A percentile compares a stretch with the other conserved stretches of the same genome.
phyloP scores from a whole-genome alignment of 2,113 vertebrate species.

The Lepus americanus region DNA sequence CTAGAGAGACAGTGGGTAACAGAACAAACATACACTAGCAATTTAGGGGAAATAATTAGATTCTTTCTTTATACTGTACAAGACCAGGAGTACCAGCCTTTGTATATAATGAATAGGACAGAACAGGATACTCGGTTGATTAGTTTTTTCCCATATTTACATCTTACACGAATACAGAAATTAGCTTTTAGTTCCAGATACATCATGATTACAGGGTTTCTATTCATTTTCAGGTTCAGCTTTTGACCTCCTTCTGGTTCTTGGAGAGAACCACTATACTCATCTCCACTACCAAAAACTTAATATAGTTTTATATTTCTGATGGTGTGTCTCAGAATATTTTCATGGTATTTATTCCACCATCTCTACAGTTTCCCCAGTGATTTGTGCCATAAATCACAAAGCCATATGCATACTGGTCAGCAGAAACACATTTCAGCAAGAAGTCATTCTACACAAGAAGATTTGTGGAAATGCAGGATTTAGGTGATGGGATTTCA shows the following conservation, averaged over 20 bases:
- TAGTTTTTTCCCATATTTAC: background rate
- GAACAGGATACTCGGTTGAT: background rate
- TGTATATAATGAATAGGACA: background rate
- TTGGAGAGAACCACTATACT: conserved; percentile 33
- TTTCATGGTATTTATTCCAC: conserved; percentile 6
- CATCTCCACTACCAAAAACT: background rate
- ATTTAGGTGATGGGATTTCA: background rate
- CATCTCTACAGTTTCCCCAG: background rate
- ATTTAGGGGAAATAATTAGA: background rate
- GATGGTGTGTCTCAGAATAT: background rate
- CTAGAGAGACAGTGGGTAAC: background rate
- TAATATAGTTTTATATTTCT: conserved; percentile 9
- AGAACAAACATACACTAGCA: background rate
- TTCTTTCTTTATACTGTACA: background rate
- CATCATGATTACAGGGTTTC: background rate
- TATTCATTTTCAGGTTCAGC: conserved; percentile 46
- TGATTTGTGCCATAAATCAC: background rate
- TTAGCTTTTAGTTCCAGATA: background rate
- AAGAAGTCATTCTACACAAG: conserved; percentile 41
- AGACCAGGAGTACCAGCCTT: background rate
- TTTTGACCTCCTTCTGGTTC: conserved; percentile 22
- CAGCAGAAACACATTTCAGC: conserved; percentile 12
- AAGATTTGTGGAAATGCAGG: conserved; percentile 34
- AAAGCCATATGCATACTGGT: background rate
- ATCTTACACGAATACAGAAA: conserved; percentile 22